phyloP scores from a whole-genome alignment of 2,113 vertebrate genomes.

The Caranx melampygus region DNA sequence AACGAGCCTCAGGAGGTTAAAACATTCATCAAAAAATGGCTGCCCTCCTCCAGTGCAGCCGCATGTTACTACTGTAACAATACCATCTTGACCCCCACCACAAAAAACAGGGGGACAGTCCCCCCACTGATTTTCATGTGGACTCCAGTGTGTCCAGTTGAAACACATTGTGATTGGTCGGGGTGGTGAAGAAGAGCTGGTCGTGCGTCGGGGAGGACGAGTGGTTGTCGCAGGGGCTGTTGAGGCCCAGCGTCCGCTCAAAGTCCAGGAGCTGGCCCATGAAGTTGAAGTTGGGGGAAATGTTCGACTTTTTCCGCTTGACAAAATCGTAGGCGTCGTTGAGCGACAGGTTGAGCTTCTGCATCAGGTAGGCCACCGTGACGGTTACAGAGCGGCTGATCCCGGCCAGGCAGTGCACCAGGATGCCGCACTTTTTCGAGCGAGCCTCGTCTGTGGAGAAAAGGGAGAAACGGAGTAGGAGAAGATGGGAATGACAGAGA shows the following conservation, averaged over 20 bases:
- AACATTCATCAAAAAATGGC: constrained; percentile 78
- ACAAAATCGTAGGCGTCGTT: constrained; percentile 99
- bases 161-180: constrained; percentile 97
- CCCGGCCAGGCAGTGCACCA: constrained; percentile 98
- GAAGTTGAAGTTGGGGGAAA: constrained; percentile 99
- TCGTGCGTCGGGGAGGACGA: constrained; percentile 84
- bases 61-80: constrained; percentile 58
- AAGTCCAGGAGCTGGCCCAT: constrained; percentile 99
- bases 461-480: not conserved
- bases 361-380: constrained; percentile 99
- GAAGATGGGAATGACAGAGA: not conserved
- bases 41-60: constrained; percentile 57
- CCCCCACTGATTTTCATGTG: constrained; percentile 87
- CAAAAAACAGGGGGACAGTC: constrained; percentile 26
- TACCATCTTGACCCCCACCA: constrained; percentile 27
- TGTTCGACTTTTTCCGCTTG: constrained; percentile 99
- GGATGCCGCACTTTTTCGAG: constrained; percentile 97
- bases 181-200: constrained; percentile 98
- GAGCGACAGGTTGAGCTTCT: constrained; percentile 98
- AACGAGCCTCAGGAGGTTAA: constrained; percentile 60
- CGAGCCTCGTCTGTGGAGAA: constrained; percentile 93
- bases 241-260: constrained; percentile 96
- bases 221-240: constrained; percentile 96
- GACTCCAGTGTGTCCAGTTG: constrained; percentile 96
- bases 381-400: constrained; percentile 99